Evolutionary conservation across 2,797 vertebrate species (phyloP).

Genomic region (Tokudaia tokunoshimensis): DNA sequence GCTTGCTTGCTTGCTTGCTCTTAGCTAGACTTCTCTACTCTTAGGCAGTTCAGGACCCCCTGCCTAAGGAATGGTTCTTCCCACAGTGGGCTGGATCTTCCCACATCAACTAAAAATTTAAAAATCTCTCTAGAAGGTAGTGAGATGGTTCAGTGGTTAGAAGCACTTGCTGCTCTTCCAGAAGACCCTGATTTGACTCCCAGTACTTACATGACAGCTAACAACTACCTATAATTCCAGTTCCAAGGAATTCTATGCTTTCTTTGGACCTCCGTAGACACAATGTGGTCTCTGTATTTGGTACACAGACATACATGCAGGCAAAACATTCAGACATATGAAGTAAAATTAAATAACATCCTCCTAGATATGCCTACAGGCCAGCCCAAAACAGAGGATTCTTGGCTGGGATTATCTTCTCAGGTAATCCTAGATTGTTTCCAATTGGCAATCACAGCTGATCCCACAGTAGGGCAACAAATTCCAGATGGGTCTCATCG

Average conservation of each 20-base stretch:
- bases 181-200: not conserved
- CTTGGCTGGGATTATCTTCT: not conserved
- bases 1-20: not conserved
- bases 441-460: not conserved
- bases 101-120: not conserved
- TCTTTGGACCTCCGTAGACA: not conserved
- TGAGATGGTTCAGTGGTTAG: not conserved
- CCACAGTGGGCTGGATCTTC: too few relatives aligned
- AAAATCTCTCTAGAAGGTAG: not conserved
- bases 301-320: not conserved
- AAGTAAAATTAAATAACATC: not conserved
- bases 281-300: not conserved
- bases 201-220: not conserved
- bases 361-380: not conserved
- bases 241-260: not conserved
- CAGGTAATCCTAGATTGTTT: not conserved
- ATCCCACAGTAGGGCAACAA: not conserved
- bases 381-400: not conserved
- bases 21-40: not conserved
- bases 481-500: not conserved
- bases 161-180: not conserved
- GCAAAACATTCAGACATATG: not conserved
- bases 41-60: not conserved
- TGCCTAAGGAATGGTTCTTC: not conserved
- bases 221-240: not conserved